Percentiles rank a stretch among this genome's conserved stretches.
phyloP scores from a whole-genome alignment of 2,797 vertebrate species.

The Chaenodraco wilsoni region DNA sequence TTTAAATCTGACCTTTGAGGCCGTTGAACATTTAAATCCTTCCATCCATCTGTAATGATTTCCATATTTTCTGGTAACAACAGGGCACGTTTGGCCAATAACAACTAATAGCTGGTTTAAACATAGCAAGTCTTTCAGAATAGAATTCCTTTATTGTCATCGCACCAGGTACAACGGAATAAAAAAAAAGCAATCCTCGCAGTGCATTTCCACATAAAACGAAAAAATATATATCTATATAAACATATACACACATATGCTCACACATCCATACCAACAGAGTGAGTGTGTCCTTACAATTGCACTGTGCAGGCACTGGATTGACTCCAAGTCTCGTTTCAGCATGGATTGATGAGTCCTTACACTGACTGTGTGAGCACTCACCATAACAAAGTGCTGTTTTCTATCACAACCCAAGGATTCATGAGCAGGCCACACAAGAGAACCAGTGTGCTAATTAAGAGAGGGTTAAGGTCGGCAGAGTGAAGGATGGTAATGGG shows the following conservation, averaged over 20 bases:
- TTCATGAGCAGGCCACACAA: constrained; percentile 30
- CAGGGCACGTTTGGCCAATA: background rate
- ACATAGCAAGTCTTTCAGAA: constrained; percentile 10
- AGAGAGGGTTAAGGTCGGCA: constrained; percentile 60
- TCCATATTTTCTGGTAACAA: background rate
- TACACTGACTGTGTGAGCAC: constrained; percentile 21
- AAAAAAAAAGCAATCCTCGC: no score
- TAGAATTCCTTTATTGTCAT: no score
- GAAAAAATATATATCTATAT: no score
- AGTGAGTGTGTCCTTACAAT: constrained; percentile 19
- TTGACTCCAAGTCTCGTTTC: constrained; percentile 30
- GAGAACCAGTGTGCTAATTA: constrained; percentile 46
- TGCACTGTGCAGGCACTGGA: constrained; percentile 26
- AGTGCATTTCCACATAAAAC: no score
- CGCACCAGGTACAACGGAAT: no score
- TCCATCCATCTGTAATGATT: background rate
- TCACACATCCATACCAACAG: no score
- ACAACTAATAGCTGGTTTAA: constrained; percentile 11
- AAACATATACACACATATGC: no score
- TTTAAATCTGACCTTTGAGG: background rate
- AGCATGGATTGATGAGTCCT: constrained; percentile 51
- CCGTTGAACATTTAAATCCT: background rate
- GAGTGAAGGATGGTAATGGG: constrained; percentile 69
- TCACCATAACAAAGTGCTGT: constrained; percentile 31
- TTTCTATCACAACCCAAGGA: constrained; percentile 38